Evolutionary conservation across 1,140 invertebrate genomes (phyloP).

Genomic region (Periplaneta americana): DNA sequence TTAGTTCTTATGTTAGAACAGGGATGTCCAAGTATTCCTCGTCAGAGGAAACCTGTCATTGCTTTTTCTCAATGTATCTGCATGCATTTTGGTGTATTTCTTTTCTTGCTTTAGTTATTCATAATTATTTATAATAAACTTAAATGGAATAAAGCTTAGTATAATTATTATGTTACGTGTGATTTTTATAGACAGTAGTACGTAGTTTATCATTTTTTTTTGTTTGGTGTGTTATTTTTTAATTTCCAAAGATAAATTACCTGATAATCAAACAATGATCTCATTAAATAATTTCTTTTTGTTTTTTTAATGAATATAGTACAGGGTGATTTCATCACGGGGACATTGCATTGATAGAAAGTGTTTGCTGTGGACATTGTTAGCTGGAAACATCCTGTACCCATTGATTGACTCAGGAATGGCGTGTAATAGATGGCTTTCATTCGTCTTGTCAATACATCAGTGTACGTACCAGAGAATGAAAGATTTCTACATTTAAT

Average conservation of each 20-base stretch:
- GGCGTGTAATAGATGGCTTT: neutral
- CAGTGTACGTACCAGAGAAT: neutral
- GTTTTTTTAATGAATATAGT: neutral
- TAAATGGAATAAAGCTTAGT: neutral
- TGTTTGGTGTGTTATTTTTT: neutral
- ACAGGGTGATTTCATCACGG: neutral
- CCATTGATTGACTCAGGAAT: neutral
- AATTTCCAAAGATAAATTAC: neutral
- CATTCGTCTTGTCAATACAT: neutral
- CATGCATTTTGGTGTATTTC: no score
- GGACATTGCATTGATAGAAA: neutral
- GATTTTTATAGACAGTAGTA: neutral
- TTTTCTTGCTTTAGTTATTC: no score
- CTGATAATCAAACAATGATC: neutral
- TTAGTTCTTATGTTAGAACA: no score
- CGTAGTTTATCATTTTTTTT: neutral
- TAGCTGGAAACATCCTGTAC: neutral
- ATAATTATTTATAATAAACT: neutral
- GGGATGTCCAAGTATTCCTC: no score
- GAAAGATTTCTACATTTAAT: neutral
- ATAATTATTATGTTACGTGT: neutral
- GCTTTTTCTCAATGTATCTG: no score
- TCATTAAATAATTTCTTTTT: neutral
- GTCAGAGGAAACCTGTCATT: no score
- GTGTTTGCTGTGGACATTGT: neutral